Conservation (phyloP, 1,140 invertebrate species). For the Monomorium pharaonis region DNA sequence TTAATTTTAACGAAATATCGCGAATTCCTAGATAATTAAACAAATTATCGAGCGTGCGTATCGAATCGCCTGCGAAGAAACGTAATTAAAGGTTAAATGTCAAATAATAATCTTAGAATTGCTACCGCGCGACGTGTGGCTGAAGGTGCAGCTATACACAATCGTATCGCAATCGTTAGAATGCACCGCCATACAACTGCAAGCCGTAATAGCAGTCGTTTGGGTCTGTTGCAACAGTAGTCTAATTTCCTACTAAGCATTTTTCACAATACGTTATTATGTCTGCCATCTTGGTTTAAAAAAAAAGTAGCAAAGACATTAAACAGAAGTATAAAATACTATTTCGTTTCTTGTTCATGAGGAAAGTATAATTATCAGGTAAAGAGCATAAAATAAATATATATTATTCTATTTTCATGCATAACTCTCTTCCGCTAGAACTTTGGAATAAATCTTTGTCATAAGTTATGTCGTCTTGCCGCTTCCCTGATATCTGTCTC, state of each 20-base stretch:
- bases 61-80: neutral
- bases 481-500: conserved; percentile 29
- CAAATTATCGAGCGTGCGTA: conserved; percentile 6
- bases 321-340: neutral
- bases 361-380: neutral
- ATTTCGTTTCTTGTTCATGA: neutral
- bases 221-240: conserved; percentile 54
- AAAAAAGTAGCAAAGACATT: neutral
- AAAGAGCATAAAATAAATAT: neutral
- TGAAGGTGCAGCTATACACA: conserved; percentile 5
- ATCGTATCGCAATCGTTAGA: conserved; percentile 31
- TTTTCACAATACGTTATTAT: conserved; percentile 40
- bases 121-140: neutral
- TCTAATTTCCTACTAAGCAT: conserved; percentile 60
- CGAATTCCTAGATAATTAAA: conserved; percentile 19
- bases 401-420: neutral
- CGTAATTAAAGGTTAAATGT: conserved; percentile 66
- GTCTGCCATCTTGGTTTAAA: neutral
- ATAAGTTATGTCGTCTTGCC: neutral
- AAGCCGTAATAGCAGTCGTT: conserved; percentile 48
- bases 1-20: neutral
- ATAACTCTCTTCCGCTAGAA: no score
- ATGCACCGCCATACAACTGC: conserved; percentile 18
- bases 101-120: conserved; percentile 59
- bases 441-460: neutral